These are phyloP conservation scores for Osedax fenrisi DNA, from an alignment of 2,888 invertebrate species.

Conservation along the genomic window DNA sequence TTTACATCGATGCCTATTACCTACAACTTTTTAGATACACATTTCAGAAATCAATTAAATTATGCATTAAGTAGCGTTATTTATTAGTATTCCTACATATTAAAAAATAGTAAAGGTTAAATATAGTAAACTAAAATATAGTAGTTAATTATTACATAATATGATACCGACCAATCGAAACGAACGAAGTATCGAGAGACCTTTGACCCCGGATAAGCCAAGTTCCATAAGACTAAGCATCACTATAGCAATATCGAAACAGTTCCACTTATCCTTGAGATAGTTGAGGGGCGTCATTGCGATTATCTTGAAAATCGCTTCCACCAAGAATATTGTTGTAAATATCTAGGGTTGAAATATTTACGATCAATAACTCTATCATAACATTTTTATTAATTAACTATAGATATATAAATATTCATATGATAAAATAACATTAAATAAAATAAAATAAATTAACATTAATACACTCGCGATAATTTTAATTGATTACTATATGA, in stretches of 20 bases:
- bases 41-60: too few relatives aligned
- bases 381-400: too few relatives aligned
- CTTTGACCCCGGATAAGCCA: constrained; percentile 81
- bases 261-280: constrained; percentile 96
- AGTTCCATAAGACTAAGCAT: constrained; percentile 84
- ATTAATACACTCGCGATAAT: too few relatives aligned
- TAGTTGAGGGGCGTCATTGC: constrained; percentile 94
- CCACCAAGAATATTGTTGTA: constrained; percentile 88
- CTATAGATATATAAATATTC: neutral
- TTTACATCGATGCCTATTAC: too few relatives aligned
- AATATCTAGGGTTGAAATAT: constrained; percentile 84
- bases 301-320: constrained; percentile 81
- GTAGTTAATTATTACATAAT: too few relatives aligned
- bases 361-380: too few relatives aligned
- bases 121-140: too few relatives aligned
- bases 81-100: too few relatives aligned
- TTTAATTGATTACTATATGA: too few relatives aligned
- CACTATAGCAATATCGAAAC: constrained; percentile 95
- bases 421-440: neutral
- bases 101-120: too few relatives aligned
- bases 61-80: too few relatives aligned
- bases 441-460: neutral
- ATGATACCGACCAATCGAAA: constrained; percentile 86
- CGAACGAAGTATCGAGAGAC: constrained; percentile 86
- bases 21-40: too few relatives aligned